These are phyloP conservation scores for Vombatus ursinus DNA, from an alignment of 2,113 vertebrate genomes.

Conservation along the genomic window DNA sequence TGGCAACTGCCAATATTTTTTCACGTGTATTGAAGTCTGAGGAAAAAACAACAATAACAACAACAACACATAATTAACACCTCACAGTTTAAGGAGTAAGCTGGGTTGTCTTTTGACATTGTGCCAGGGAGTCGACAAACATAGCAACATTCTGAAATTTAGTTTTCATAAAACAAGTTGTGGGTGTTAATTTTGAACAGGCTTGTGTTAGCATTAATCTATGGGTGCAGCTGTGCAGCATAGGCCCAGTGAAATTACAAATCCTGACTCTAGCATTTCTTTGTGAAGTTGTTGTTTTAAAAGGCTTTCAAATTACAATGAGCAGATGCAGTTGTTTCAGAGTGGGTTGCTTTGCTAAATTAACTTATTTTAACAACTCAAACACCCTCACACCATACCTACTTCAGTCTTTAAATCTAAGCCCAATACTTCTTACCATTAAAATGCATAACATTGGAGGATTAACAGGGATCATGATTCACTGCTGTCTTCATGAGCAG, in stretches of 20 bases:
- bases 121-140: slow-evolving; percentile 76
- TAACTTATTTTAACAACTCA: background rate
- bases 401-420: slow-evolving; percentile 10
- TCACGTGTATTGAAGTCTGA: slow-evolving; percentile 70
- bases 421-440: background rate
- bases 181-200: slow-evolving; percentile 66
- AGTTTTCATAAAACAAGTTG: slow-evolving; percentile 63
- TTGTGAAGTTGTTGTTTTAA: slow-evolving; percentile 57
- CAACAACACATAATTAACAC: slow-evolving; percentile 73
- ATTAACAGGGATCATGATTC: background rate
- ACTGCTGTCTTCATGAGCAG: background rate
- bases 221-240: slow-evolving; percentile 51
- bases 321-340: slow-evolving; percentile 30
- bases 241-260: slow-evolving; percentile 47
- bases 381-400: background rate
- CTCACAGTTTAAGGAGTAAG: slow-evolving; percentile 67
- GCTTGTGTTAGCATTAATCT: slow-evolving; percentile 56
- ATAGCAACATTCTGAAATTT: slow-evolving; percentile 73
- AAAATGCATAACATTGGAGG: background rate
- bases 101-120: slow-evolving; percentile 56
- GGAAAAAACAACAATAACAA: slow-evolving; percentile 34
- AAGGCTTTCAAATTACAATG: slow-evolving; percentile 57
- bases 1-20: slow-evolving; percentile 73
- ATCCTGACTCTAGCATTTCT: slow-evolving; percentile 53
- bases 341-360: slow-evolving; percentile 34